These are phyloP conservation scores for Tetranychus truncatus DNA, from an alignment of 2,888 invertebrate genomes.

Conservation along the genomic window DNA sequence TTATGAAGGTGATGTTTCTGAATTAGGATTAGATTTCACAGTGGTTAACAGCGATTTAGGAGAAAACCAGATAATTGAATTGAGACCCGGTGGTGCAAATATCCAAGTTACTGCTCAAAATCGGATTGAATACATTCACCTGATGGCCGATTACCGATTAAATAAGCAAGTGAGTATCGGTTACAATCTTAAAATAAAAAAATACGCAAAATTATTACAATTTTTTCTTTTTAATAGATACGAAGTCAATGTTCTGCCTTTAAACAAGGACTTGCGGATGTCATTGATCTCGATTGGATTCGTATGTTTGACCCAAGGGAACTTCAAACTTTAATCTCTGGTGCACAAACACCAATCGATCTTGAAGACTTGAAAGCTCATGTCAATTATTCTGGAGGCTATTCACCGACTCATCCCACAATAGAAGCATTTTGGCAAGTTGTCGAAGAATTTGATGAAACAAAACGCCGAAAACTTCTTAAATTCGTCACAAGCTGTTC, in stretches of 20 bases:
- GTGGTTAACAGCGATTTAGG: slow-evolving; percentile 73
- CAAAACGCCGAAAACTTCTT: slow-evolving; percentile 63
- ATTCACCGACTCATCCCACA: slow-evolving; percentile 59
- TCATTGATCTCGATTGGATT: slow-evolving; percentile 78
- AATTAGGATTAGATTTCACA: slow-evolving; percentile 71
- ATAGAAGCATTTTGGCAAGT: slow-evolving; percentile 77
- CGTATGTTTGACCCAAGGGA: slow-evolving; percentile 81
- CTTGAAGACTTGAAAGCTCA: slow-evolving; percentile 64
- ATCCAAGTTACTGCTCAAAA: slow-evolving; percentile 79
- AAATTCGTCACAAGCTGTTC: slow-evolving; percentile 98
- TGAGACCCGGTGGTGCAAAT: slow-evolving; percentile 72
- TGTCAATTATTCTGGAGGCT: slow-evolving; percentile 79
- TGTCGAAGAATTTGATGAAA: slow-evolving; percentile 58
- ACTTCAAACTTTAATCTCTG: slow-evolving; percentile 86
- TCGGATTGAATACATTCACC: slow-evolving; percentile 84
- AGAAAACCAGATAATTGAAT: slow-evolving; percentile 66
- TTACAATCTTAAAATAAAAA: not conserved
- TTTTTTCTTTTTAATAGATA: slow-evolving; percentile 31
- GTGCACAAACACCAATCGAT: slow-evolving; percentile 82
- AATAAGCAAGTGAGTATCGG: slow-evolving; percentile 48
- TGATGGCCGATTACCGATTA: slow-evolving; percentile 85
- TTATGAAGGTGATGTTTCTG: slow-evolving; percentile 64
- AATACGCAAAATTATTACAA: not conserved
- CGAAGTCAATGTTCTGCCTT: slow-evolving; percentile 69
- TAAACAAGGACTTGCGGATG: slow-evolving; percentile 69